Evolutionary conservation across 2,888 invertebrate genomes (phyloP).

Genomic region (Cerceris rybyensis): DNA sequence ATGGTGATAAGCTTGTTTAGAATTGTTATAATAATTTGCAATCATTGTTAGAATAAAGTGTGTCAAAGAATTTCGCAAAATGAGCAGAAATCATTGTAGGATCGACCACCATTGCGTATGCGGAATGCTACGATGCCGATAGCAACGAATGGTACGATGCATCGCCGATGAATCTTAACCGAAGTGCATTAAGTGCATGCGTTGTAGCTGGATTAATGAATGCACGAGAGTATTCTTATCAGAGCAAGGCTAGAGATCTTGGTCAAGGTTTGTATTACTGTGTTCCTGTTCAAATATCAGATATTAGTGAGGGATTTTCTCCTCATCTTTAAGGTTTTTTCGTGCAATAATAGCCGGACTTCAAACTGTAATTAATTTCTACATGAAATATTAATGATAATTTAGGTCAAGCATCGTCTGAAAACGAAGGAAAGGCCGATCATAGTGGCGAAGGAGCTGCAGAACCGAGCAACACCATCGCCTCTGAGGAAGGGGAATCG

Average conservation of each 20-base stretch:
- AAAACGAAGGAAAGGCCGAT: slow-evolving; percentile 60
- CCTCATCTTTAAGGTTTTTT: no score
- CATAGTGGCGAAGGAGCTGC: slow-evolving; percentile 57
- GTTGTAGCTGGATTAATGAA: slow-evolving; percentile 89
- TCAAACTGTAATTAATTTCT: no score
- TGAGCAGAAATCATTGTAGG: slow-evolving; percentile 81
- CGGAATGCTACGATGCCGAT: slow-evolving; percentile 90
- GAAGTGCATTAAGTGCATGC: slow-evolving; percentile 91
- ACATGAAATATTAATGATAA: not conserved
- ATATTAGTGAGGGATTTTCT: not conserved
- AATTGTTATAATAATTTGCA: no score
- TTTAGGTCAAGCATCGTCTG: slow-evolving; percentile 65
- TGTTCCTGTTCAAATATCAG: not conserved
- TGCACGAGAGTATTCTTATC: slow-evolving; percentile 86
- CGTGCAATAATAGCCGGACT: no score
- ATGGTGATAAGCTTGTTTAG: no score
- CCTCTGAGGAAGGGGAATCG: slow-evolving; percentile 43
- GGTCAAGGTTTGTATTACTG: slow-evolving; percentile 63
- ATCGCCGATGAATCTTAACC: slow-evolving; percentile 90
- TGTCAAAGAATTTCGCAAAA: not conserved
- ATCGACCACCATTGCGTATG: slow-evolving; percentile 87
- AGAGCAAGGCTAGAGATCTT: slow-evolving; percentile 71
- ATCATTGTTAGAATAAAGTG: no score
- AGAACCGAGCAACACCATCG: slow-evolving; percentile 41
- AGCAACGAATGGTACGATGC: slow-evolving; percentile 87